Base-by-base conservation (phyloP, 2,113 vertebrate species). In the Callorhinus ursinus region DNA sequence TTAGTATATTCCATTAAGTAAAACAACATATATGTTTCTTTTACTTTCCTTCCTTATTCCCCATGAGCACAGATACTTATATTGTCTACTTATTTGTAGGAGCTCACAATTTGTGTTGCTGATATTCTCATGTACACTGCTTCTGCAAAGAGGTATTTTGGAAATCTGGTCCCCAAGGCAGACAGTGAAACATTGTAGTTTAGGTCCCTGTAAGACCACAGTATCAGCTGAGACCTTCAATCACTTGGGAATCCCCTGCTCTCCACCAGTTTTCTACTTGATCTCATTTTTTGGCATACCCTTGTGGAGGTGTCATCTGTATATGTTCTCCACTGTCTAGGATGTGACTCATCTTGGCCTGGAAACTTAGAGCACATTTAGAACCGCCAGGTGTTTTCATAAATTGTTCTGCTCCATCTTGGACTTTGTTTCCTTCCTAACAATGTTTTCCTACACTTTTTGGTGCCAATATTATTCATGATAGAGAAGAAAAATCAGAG, bases 271-370 rank as follows among this genome's bases (percentile, higher is more conserved):
- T 67, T 88, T 85, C 22, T 39, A 39, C 69, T 96, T 84, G 92
- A 87, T 77, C 55, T 72, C n/a, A 42, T 16, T 31, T 51, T 91
- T 42, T 67, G 79, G 49, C 69, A 94, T 36, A 77, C 39, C 21
- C 55, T 71, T 77, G 39, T 67, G 61, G 84, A 94, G 63, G 36
- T 81, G 26, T 91, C 74, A 72, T 76, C 87, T 39, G 21, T 89
- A 26, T 84, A 83, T 96, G 69, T 85, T 88, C 80, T 63, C 22
- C 9, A 81, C 57, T 97, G 39, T 82, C 36, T 74, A 96, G 96
- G 96, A 94, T 94, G 22, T 98, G 97, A 98, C 51, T 98, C 94
- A 98, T 84, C 39, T 36, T 95, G 80, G 74, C 92, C 80, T 90
- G 92, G 96, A 98, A 97, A 92, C 57, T 49, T 95, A 94, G 92